Base-by-base conservation (phyloP, 2,797 vertebrate species). In the Cheirogaleus major region DNA sequence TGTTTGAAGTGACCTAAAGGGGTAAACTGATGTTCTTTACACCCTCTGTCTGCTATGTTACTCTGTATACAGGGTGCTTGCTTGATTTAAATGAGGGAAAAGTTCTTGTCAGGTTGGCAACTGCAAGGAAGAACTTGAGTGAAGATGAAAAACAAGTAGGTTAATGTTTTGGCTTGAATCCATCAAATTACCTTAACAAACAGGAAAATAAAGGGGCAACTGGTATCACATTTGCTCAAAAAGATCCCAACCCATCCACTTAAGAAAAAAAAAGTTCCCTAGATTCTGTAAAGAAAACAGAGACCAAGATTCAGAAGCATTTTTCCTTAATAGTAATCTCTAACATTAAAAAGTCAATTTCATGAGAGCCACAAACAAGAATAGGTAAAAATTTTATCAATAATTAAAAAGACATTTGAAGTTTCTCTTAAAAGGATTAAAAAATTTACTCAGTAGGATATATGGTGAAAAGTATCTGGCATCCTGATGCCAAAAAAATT, bases 121-220 rank as follows among this genome's bases (percentile, higher is more conserved):
- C 0, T 88, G 12, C 43, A 79, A 97, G 48, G 82, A 84, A 61
- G 17, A 41, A 91, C 67, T 45, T 57, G 50, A 88, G 25, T n/a
- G 35, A 89, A 95, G 88, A 94, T 11, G 22, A 82, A 80, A 92
- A 76, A 63, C 43, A 85, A 95, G 43, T 14, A 84, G 27, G 48
- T 13, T 67, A 61, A 45, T 45, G 50, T 96, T 94, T 73, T 85
- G 59, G 79, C n/a, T 41, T 63, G 27, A 82, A 43, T 92, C 25
- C 72, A 79, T 55, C 50, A 78, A 84, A 93, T 67, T 87, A 95
- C 76, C 50, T 95, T 73, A 85, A 41, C 78, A 93, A 97, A 90
- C 7, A 80, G 25, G 35, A 65, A 93, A 92, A 95, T n/a, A 73
- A 93, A 87, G 38, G 25, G 15, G 17, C 52, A 95, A 84, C 4